Base-by-base conservation (phyloP, 2,888 invertebrate species). In the Catocala nupta region DNA sequence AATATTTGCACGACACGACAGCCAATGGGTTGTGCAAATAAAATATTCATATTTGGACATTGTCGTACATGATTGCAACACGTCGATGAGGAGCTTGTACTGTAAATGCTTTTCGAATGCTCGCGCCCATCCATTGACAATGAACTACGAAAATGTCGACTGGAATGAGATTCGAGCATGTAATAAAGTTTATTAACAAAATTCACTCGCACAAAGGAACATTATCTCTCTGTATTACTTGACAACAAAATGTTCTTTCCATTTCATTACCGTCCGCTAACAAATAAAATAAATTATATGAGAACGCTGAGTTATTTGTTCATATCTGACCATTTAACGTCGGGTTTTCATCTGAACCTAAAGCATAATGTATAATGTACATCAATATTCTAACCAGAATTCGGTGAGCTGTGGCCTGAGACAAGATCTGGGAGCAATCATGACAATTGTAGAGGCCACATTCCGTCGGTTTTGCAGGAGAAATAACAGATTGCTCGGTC, bases 41-140 rank as follows among this genome's bases (percentile, higher is more conserved):
- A 91, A 91, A 91, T 90, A 91, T 91, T 90, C 86, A 90, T 87
- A 89, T 88, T 85, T 86, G 85, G 84, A 87, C 87, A 86, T 86
- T 87, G 86, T 83, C 82, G 75, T 73, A 73, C 74, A 83, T 85
- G 84, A 86, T 87, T 86, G 85, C 78, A 67, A 74, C 73, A 68
- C 72, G 62, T 60, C 65, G 55, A 60, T 58, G 63, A 63, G 59
- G 58, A 43, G 61, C 63, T 71, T 59, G 59, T 63, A 59, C 56
- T 71, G 65, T 69, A 70, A 74, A 70, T 68, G 52, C 45, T 76
- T 74, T 76, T 55, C 61, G 64, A 73, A 66, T 44, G 50, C 25
- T 47, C 34, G 8, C 10, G 25, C 25, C 25, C 25, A 3, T 25
- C 71, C 53, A 71, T 62, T 59, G 55, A 50, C 51, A 47, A 52